These are phyloP conservation scores for Sycophaga agraensis DNA, from an alignment of 1,140 invertebrate genomes.

Conservation along the genomic window DNA sequence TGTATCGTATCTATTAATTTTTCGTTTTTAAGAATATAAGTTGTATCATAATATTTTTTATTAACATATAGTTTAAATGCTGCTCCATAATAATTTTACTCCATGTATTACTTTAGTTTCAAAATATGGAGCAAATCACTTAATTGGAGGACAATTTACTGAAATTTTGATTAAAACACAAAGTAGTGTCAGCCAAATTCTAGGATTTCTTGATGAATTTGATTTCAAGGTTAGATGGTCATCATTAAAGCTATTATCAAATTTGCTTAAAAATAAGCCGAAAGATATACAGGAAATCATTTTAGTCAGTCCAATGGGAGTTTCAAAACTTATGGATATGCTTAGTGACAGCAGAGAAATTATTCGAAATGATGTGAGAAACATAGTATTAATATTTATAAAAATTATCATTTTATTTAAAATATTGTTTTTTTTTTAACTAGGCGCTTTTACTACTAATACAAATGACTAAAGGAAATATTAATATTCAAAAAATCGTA, in stretches of 20 bases:
- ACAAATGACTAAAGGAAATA: conserved; percentile 92
- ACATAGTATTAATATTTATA: background rate
- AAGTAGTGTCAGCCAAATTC: conserved; percentile 81
- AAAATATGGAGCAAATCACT: conserved; percentile 49
- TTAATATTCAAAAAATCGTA: conserved; percentile 99
- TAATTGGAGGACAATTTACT: conserved; percentile 90
- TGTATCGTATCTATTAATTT: too few relatives aligned
- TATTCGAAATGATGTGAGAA: conserved; percentile 87
- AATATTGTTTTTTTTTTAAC: conserved; percentile 2
- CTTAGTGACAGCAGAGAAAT: conserved; percentile 92
- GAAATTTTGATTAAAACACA: conserved; percentile 96
- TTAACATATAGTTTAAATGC: background rate
- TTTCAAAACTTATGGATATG: conserved; percentile 96
- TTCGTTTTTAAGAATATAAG: too few relatives aligned
- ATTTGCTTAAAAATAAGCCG: conserved; percentile 77
- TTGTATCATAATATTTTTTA: background rate
- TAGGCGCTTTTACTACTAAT: conserved; percentile 86
- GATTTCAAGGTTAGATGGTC: conserved; percentile 90
- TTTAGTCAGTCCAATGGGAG: conserved; percentile 92
- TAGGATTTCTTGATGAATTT: conserved; percentile 92
- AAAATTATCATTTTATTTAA: background rate
- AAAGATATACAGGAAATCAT: conserved; percentile 96
- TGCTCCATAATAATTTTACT: too few relatives aligned
- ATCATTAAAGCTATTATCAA: conserved; percentile 81
- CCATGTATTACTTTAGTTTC: conserved; percentile 42